Evolutionary conservation across 2,113 vertebrate species (phyloP), one percentile per base, ranked within the genome.

Genomic region (Oryctolagus cuniculus): DNA sequence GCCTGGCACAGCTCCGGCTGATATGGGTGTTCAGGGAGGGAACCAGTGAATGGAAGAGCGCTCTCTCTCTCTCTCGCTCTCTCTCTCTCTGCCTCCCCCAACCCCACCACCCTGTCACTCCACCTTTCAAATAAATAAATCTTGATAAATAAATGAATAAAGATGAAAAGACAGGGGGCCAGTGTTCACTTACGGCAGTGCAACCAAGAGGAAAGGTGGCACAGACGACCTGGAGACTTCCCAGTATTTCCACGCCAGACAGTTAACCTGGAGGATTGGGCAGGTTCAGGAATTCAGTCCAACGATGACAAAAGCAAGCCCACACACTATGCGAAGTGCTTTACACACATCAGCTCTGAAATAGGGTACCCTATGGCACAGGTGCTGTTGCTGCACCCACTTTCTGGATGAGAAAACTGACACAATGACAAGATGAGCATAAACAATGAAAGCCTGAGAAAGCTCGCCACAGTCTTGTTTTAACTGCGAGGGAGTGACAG

Each of bases 231-330:
- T 98, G 72, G 98, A 98, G 29, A 97, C 93, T 5, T 97, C 36
- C 98, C 98, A 98, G 96, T 98, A 98, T 93, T 98, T 99, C 99
- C 98, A 99, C 6, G 98, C 98, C 96, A 99, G 96, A 95, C 99
- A 99, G 80, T 98, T 99, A 73, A 98, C 91, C 98, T 99, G 97
- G 88, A 98, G 97, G 64, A 77, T 90, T 27, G 64, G 92, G 94
- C 67, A 27, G 27, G 9, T 79, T 10, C 10, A 55, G 75, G 66
- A 78, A 87, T 9, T 38, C 2, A 22, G 24, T 21, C 61, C 44
- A 64, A 21, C 15, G 6, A 27, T 16, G 58, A 11, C 15, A n/a
- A 61, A 3, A 61, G 16, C 58, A 91, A 84, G 85, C 19, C 55
- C 25, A n/a, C 27, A 80, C 29, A 38, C 74, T 6, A 31, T 27